Percentiles rank a stretch among this genome's conserved stretches.
Evolutionary conservation across 2,888 invertebrate genomes (phyloP).

Genomic region (Lithophane leautieri): DNA sequence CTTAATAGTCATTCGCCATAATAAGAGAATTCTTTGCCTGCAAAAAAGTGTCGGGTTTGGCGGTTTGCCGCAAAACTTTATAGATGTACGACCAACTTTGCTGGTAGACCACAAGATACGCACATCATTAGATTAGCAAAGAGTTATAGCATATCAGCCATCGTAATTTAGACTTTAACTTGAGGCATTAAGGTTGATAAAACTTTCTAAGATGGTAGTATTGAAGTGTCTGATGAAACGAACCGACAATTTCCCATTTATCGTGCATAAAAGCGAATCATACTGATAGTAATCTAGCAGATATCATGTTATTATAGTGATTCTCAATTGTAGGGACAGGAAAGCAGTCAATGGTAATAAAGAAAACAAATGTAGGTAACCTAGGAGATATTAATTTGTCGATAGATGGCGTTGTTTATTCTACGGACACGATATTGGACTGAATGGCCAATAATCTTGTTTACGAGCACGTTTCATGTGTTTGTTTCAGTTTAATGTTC

Average conservation of each 20-base stretch:
- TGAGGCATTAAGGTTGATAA: slow-evolving; percentile 67
- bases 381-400: neutral
- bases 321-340: slow-evolving; percentile 77
- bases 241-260: slow-evolving; percentile 88
- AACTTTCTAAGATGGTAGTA: slow-evolving; percentile 38
- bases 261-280: slow-evolving; percentile 84
- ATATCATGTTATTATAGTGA: slow-evolving; percentile 84
- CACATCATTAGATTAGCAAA: slow-evolving; percentile 60
- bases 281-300: slow-evolving; percentile 83
- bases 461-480: neutral
- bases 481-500: neutral
- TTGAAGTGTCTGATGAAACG: slow-evolving; percentile 80
- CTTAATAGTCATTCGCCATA: slow-evolving; percentile 59
- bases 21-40: slow-evolving; percentile 44
- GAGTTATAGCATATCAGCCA: slow-evolving; percentile 40
- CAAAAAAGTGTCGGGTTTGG: slow-evolving; percentile 70
- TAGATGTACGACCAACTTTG: slow-evolving; percentile 65
- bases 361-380: slow-evolving; percentile 4
- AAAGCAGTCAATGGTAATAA: slow-evolving; percentile 56
- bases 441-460: too few species aligned
- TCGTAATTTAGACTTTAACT: slow-evolving; percentile 68
- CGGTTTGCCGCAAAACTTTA: slow-evolving; percentile 72
- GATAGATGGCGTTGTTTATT: slow-evolving; percentile 43
- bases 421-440: neutral
- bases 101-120: slow-evolving; percentile 73